Percentiles rank a stretch among this genome's conserved stretches.
These are phyloP conservation scores for Diadegma fenestrale DNA, from an alignment of 2,888 invertebrate species.

Conservation along the genomic window DNA sequence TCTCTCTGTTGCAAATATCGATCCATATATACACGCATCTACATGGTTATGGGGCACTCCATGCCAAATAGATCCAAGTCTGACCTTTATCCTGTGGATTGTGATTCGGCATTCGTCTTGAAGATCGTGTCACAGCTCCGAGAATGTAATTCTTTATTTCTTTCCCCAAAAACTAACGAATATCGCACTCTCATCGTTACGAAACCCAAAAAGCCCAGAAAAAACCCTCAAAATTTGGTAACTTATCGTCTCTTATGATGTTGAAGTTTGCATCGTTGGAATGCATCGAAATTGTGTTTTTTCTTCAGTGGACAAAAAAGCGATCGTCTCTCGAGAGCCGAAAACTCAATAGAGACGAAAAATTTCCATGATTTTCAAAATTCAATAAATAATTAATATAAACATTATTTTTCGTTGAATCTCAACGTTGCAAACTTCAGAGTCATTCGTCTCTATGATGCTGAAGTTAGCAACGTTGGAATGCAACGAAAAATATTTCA, in stretches of 20 bases:
- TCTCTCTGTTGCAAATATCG: slow-evolving; percentile 21
- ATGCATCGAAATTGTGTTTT: too few relatives aligned
- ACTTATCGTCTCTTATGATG: not conserved
- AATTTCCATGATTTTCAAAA: too few relatives aligned
- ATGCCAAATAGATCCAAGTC: not conserved
- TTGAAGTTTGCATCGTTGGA: too few relatives aligned
- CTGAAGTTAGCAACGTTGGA: too few relatives aligned
- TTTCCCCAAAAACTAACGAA: not conserved
- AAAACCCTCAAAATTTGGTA: not conserved
- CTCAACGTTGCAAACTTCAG: too few relatives aligned
- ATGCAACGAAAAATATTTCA: too few relatives aligned
- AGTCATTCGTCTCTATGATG: too few relatives aligned
- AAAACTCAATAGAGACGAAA: too few relatives aligned
- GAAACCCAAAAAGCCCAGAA: not conserved
- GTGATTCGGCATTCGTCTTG: not conserved
- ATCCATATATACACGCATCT: not conserved
- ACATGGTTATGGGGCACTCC: slow-evolving; percentile 18
- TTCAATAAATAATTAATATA: too few relatives aligned
- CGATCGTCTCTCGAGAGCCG: too few relatives aligned
- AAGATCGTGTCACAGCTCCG: not conserved
- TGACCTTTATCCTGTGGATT: not conserved
- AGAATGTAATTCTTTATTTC: not conserved
- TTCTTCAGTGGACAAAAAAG: too few relatives aligned
- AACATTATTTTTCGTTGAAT: too few relatives aligned
- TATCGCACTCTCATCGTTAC: not conserved